Base-by-base conservation (phyloP, 2,113 vertebrate genomes). In the Onychostoma macrolepis region DNA sequence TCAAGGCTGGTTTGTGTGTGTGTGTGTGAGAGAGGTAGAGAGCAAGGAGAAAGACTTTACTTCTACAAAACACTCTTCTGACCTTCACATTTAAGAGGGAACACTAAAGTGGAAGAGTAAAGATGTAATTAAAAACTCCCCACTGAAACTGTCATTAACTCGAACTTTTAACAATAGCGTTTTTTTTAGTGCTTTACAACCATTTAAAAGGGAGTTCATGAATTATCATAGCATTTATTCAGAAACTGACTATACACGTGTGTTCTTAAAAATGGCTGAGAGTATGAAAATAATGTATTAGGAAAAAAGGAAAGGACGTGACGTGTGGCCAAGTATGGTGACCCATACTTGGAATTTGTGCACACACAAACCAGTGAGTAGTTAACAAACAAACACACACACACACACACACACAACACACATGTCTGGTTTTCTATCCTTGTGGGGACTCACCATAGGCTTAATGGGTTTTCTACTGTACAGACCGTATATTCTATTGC, bases 1-100 rank as follows among this genome's bases (percentile, higher is more conserved):
- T 9, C 43, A 45, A 45, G 43, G 10, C 43, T 45, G 43, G 43
- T 45, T 45, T 26, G 43, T 26, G 61, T 72, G 33, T 76, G 69
- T 75, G 83, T 85, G 71, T 43, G 56, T 71, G 50, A 58, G 28
- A 7, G 63, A 38, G 80, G n/a, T 53, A 9, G 71, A 72, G 24
- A 36, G 84, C 58, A 17, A 43, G 30, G 45, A 74, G 48, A 69
- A 13, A 78, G 45, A 67, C 71, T 72, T 78, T 43, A 38, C 79
- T 67, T 75, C 67, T 11, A 63, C 24, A 36, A 80, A 48, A 71
- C 24, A 61, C 63, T 85, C 50, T 41, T 65, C 69, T 87, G 85
- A 83, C 80, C 80, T 84, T 87, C 71, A 78, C 75, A 28, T 82
- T 87, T 87, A 85, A 69, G 5, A 80, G 15, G 79, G 36, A 76